Percentiles rank a stretch among this genome's conserved stretches.
Conservation (phyloP, 2,797 vertebrate genomes). For the Molossus molossus region DNA sequence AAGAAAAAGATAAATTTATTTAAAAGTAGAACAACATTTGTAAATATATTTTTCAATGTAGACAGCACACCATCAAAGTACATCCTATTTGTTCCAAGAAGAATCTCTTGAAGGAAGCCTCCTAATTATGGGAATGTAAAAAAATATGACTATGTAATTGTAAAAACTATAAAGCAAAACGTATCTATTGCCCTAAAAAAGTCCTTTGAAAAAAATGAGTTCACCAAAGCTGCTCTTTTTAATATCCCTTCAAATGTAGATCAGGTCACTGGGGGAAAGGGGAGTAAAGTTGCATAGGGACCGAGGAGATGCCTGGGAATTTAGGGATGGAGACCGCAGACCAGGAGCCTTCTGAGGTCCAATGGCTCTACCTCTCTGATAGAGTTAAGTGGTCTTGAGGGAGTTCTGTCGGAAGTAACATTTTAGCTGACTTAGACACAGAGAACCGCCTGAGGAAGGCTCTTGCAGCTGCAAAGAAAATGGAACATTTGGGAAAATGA, state of each 20-base stretch:
- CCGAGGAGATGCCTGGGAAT: background rate
- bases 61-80: background rate
- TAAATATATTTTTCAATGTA: conserved; percentile 21
- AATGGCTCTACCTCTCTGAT: background rate
- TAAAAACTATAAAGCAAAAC: background rate
- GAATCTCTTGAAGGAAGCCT: background rate
- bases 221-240: background rate
- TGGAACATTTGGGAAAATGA: background rate
- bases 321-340: background rate
- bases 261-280: background rate
- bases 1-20: conserved; percentile 51
- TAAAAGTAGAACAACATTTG: conserved; percentile 44
- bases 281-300: background rate
- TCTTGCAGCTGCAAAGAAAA: conserved; percentile 16
- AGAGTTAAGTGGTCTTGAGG: background rate
- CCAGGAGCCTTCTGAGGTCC: background rate
- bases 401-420: background rate
- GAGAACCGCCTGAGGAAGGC: background rate
- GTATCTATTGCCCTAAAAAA: background rate
- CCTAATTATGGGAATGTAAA: background rate
- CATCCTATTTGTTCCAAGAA: background rate
- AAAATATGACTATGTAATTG: background rate
- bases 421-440: background rate
- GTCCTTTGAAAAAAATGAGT: background rate
- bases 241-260: conserved; percentile 3